Evolutionary conservation across 1,140 invertebrate genomes (phyloP).

Genomic region (Sitophilus oryzae): DNA sequence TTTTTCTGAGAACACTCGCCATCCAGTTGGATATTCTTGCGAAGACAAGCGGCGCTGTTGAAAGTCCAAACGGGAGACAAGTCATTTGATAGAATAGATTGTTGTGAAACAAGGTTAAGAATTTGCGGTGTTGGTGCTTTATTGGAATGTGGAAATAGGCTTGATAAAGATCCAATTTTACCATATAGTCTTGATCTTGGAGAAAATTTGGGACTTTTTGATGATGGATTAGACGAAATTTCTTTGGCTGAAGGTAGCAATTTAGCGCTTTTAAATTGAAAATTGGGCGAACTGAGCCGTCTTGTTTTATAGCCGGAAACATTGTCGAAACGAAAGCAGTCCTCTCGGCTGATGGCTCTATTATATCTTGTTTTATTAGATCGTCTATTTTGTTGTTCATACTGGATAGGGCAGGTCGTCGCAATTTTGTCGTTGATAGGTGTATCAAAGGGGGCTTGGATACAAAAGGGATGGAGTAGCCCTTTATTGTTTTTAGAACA

Average conservation of each 20-base stretch:
- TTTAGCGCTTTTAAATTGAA: slow-evolving; percentile 12
- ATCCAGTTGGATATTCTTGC: slow-evolving; percentile 34
- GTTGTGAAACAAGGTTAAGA: slow-evolving; percentile 14
- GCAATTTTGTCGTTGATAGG: too few species aligned
- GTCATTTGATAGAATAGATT: slow-evolving; percentile 32
- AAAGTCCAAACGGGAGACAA: slow-evolving; percentile 35
- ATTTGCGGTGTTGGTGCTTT: slow-evolving; percentile 25
- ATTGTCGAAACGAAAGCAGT: slow-evolving; percentile 9
- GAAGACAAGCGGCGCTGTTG: slow-evolving; percentile 29
- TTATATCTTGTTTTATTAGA: too few species aligned
- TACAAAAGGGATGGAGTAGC: too few species aligned
- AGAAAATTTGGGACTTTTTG: slow-evolving; percentile 3
- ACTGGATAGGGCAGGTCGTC: too few species aligned
- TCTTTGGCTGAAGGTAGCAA: not conserved
- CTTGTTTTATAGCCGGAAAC: slow-evolving; percentile 10
- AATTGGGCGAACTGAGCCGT: not conserved
- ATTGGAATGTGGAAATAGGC: slow-evolving; percentile 16
- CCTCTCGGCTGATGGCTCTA: too few species aligned
- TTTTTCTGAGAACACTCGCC: slow-evolving; percentile 26
- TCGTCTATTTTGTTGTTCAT: too few species aligned
- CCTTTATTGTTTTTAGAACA: too few species aligned
- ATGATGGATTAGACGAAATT: slow-evolving; percentile 21
- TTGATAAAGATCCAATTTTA: slow-evolving; percentile 10
- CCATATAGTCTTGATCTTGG: too few species aligned
- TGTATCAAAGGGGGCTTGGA: too few species aligned